These are phyloP conservation scores for Lophotis ruficrista DNA, from an alignment of 2,113 vertebrate genomes.

Conservation along the genomic window DNA sequence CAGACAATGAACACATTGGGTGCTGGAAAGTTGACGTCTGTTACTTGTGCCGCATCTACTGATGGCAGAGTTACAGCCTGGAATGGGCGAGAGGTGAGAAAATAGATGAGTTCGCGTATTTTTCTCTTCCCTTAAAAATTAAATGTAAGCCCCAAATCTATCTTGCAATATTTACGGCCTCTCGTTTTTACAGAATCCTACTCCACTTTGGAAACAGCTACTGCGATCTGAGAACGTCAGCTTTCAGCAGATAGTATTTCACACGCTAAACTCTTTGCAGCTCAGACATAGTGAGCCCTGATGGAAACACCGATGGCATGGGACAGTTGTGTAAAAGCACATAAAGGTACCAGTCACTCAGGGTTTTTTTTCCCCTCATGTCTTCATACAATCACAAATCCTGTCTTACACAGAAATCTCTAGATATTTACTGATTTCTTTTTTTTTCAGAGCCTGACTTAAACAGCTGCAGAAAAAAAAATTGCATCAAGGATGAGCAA, in stretches of 20 bases:
- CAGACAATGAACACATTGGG: constrained; percentile 43
- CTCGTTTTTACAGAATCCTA: not conserved
- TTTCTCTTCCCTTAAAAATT: not conserved
- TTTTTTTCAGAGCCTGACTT: not conserved
- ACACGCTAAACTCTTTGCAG: not conserved
- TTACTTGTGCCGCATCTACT: constrained; percentile 76
- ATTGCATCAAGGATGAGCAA: not conserved
- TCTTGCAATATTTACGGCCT: not conserved
- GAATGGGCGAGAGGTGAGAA: constrained; percentile 74
- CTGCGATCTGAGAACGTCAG: not conserved
- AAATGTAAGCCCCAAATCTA: not conserved
- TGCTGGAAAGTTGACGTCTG: constrained; percentile 27
- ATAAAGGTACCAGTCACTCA: not conserved
- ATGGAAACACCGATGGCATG: not conserved
- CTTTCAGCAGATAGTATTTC: not conserved
- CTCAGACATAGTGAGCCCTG: not conserved
- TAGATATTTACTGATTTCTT: not conserved
- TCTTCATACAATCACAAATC: not conserved
- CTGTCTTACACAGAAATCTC: not conserved
- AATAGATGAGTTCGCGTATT: rapidly evolving
- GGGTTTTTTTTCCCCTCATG: not conserved
- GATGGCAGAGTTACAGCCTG: constrained; percentile 79
- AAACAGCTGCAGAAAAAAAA: not conserved
- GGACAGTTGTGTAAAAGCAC: not conserved
- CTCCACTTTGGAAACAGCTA: not conserved